phyloP scores from a whole-genome alignment of 2,113 vertebrate genomes.

The Coptodon bakossiorum region DNA sequence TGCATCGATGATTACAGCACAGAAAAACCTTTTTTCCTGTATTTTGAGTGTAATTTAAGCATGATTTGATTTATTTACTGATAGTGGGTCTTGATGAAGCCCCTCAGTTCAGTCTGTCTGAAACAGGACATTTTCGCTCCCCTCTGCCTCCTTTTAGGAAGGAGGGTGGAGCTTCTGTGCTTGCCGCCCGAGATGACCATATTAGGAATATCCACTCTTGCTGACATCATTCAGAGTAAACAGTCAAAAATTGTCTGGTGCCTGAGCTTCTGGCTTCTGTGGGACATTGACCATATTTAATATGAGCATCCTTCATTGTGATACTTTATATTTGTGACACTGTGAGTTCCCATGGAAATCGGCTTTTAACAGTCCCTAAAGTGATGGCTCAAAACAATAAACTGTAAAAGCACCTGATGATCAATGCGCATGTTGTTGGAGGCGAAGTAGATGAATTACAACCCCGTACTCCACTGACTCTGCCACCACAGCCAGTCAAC shows the following conservation, averaged over 20 bases:
- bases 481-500: background rate
- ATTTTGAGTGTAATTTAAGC: background rate
- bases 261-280: background rate
- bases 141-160: background rate
- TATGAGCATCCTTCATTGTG: background rate
- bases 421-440: fast-evolving
- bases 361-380: background rate
- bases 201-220: background rate
- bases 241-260: background rate
- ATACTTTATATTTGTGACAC: background rate
- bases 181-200: background rate
- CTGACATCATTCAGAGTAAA: background rate
- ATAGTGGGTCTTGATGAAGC: background rate
- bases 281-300: background rate
- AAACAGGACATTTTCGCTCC: fast-evolving
- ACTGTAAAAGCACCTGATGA: background rate
- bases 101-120: background rate
- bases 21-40: background rate
- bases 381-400: background rate
- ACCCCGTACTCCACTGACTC: background rate
- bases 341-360: background rate
- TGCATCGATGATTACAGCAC: fast-evolving
- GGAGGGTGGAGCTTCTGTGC: background rate
- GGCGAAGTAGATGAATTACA: fast-evolving
- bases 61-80: background rate